Evolutionary conservation across 2,113 vertebrate species (phyloP).

Genomic region (Cochlearius cochlearius): DNA sequence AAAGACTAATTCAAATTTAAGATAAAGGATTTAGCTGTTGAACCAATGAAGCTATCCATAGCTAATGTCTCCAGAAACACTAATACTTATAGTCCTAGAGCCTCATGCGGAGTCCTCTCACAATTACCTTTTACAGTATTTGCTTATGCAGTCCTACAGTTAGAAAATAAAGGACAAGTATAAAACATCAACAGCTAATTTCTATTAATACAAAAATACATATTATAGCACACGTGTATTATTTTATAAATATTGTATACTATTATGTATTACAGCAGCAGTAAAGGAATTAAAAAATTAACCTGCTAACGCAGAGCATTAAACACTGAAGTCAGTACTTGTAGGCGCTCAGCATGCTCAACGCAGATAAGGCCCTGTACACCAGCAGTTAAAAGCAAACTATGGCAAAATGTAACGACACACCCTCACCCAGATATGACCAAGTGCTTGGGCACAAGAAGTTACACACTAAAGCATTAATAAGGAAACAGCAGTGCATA

Average conservation of each 20-base stretch:
- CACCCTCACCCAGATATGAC: neutral
- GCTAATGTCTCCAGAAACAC: neutral
- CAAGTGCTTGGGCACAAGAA: neutral
- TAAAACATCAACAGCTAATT: neutral
- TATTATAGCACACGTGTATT: neutral
- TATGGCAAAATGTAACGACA: neutral
- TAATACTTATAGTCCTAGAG: neutral
- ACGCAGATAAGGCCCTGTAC: neutral
- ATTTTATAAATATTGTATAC: neutral
- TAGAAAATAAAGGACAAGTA: neutral
- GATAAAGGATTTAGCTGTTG: neutral
- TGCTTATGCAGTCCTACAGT: neutral
- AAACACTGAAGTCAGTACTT: neutral
- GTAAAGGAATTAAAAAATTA: neutral
- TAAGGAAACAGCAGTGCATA: fast-evolving
- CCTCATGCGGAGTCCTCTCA: neutral
- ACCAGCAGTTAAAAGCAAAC: neutral
- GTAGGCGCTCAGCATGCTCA: fast-evolving
- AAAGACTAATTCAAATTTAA: neutral
- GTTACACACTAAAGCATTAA: neutral
- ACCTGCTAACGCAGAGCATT: neutral
- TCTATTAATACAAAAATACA: neutral
- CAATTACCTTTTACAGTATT: neutral
- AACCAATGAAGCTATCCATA: neutral
- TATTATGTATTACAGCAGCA: neutral